A percentile compares a stretch with the other conserved stretches of the same genome.
These are phyloP conservation scores for Drosophila repletoides DNA, from an alignment of 1,140 invertebrate species.

Conservation along the genomic window DNA sequence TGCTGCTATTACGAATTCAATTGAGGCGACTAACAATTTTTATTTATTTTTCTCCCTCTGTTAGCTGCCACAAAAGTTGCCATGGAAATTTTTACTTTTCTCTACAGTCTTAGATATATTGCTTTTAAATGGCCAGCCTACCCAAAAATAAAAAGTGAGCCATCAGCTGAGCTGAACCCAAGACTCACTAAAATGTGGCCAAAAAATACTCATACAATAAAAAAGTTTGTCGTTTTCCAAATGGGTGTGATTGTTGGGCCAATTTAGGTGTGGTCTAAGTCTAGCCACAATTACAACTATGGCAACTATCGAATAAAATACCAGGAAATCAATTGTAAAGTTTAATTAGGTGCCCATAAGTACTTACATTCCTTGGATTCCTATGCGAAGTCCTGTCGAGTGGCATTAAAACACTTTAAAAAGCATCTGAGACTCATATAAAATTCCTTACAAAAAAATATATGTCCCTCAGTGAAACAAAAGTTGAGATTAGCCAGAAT, in stretches of 20 bases:
- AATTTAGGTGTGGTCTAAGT: not conserved
- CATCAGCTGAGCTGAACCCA: not conserved
- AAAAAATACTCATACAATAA: constrained; percentile 10
- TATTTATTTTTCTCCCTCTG: constrained; percentile 4
- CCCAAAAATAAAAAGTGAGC: not conserved
- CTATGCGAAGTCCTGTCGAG: too few relatives aligned
- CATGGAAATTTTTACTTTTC: constrained; percentile 27
- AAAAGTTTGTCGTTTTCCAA: not conserved
- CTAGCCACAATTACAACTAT: constrained; percentile 9
- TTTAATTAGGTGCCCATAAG: constrained; percentile 5
- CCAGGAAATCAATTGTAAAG: not conserved
- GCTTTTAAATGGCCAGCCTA: constrained; percentile 22
- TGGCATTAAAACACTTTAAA: too few relatives aligned
- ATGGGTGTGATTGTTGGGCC: not conserved
- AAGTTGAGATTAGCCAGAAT: too few relatives aligned
- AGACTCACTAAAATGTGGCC: constrained; percentile 9
- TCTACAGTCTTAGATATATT: constrained; percentile 17
- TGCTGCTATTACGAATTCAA: constrained; percentile 27
- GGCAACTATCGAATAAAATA: not conserved
- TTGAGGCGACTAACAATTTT: constrained; percentile 22
- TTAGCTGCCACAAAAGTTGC: constrained; percentile 34
- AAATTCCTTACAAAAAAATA: too few relatives aligned
- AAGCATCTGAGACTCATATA: too few relatives aligned
- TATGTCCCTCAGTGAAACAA: too few relatives aligned
- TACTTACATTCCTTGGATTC: too few relatives aligned